phyloP scores from a whole-genome alignment of 2,113 vertebrate species.

The Asarcornis scutulata region DNA sequence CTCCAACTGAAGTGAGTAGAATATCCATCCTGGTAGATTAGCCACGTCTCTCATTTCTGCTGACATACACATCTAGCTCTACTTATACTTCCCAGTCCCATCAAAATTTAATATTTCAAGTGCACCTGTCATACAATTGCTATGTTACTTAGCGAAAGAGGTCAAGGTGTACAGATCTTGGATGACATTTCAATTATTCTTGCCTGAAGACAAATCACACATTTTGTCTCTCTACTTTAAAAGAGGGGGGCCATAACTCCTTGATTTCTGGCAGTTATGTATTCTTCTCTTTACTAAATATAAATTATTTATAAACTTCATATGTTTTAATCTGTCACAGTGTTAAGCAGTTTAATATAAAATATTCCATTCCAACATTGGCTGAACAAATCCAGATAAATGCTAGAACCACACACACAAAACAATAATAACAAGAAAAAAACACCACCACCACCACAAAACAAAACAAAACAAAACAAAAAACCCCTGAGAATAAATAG shows the following conservation, averaged over 20 bases:
- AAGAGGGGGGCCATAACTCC: background rate
- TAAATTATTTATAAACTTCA: constrained; percentile 36
- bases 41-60: background rate
- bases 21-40: background rate
- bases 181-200: constrained; percentile 17
- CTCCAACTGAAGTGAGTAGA: background rate
- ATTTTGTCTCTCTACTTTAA: background rate
- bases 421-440: too few species aligned
- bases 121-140: background rate
- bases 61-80: background rate
- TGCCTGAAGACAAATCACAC: constrained; percentile 24
- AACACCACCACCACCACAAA: too few species aligned
- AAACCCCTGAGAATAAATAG: constrained; percentile 11
- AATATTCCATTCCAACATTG: constrained; percentile 1
- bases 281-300: constrained; percentile 9
- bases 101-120: constrained; percentile 51
- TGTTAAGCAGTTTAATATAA: background rate
- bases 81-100: background rate
- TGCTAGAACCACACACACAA: background rate
- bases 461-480: too few species aligned
- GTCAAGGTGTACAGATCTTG: constrained; percentile 23
- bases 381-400: constrained; percentile 21
- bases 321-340: constrained; percentile 1
- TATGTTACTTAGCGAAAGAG: background rate
- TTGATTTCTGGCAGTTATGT: background rate